These are phyloP conservation scores for Polypterus senegalus DNA, from an alignment of 2,113 vertebrate genomes.

Conservation along the genomic window DNA sequence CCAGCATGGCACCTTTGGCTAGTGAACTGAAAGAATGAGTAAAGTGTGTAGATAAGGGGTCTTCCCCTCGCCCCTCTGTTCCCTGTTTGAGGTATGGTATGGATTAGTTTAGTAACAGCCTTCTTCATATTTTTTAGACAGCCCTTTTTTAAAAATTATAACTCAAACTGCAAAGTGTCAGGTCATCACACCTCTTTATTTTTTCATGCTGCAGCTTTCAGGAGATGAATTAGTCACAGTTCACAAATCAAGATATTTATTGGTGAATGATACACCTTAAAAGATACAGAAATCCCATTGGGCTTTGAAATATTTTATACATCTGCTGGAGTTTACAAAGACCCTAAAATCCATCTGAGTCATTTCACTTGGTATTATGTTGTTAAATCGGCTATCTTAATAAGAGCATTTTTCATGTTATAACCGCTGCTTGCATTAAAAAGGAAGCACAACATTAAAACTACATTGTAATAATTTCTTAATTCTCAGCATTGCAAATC, in stretches of 20 bases:
- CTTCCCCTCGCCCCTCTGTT: slow-evolving; percentile 43
- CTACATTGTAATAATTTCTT: no score
- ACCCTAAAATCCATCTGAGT: slow-evolving; percentile 25
- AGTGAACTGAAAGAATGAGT: slow-evolving; percentile 44
- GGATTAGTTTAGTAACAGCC: slow-evolving; percentile 74
- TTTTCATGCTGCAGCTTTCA: slow-evolving; percentile 59
- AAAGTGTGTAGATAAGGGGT: slow-evolving; percentile 55
- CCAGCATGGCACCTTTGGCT: slow-evolving; percentile 36
- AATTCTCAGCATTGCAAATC: no score
- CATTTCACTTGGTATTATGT: slow-evolving; percentile 28
- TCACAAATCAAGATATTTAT: slow-evolving; percentile 63
- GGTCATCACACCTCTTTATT: slow-evolving; percentile 55
- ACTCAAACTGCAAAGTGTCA: slow-evolving; percentile 45
- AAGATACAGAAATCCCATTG: slow-evolving; percentile 37
- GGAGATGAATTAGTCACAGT: slow-evolving; percentile 61
- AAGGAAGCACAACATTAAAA: neutral
- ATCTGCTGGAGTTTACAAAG: slow-evolving; percentile 25
- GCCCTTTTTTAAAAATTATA: slow-evolving; percentile 49
- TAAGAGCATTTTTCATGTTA: slow-evolving; percentile 13
- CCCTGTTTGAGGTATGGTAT: slow-evolving; percentile 48
- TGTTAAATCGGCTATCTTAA: slow-evolving; percentile 37
- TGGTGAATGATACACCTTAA: slow-evolving; percentile 41
- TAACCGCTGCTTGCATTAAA: neutral
- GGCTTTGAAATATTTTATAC: slow-evolving; percentile 33
- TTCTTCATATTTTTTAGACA: slow-evolving; percentile 44